Conservation (phyloP, 2,888 invertebrate genomes). For the Zaprionus obscuricornis region DNA sequence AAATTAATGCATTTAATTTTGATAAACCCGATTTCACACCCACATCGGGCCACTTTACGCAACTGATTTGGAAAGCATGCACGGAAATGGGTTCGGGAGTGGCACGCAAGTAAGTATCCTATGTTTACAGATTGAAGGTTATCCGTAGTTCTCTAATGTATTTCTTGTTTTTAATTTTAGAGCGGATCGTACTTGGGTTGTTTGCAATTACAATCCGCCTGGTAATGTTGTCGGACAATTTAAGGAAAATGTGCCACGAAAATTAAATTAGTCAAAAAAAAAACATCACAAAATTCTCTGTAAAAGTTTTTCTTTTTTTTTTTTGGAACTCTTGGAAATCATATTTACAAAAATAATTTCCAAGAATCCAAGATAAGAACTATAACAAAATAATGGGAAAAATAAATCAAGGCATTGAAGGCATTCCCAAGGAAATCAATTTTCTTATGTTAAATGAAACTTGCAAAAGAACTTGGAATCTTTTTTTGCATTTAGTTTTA, state of each 20-base stretch:
- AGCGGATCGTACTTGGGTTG: slow-evolving; percentile 88
- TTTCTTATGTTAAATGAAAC: too few species aligned
- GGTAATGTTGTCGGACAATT: slow-evolving; percentile 93
- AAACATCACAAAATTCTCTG: too few species aligned
- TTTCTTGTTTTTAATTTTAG: slow-evolving; percentile 60
- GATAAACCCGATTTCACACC: slow-evolving; percentile 86
- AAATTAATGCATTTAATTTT: slow-evolving; percentile 88
- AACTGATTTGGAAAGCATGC: slow-evolving; percentile 92
- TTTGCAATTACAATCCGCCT: slow-evolving; percentile 95
- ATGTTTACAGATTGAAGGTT: background rate
- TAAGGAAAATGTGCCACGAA: slow-evolving; percentile 87
- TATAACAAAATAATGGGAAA: too few species aligned
- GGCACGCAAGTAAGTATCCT: slow-evolving; percentile 74
- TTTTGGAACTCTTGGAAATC: background rate
- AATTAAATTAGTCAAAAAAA: slow-evolving; percentile 12
- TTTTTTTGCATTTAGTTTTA: too few species aligned
- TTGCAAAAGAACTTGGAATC: too few species aligned
- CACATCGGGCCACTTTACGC: slow-evolving; percentile 92
- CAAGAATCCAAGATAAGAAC: too few species aligned
- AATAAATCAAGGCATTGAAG: too few species aligned
- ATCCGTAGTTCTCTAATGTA: background rate
- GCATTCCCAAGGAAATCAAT: too few species aligned
- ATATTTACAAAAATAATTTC: too few species aligned
- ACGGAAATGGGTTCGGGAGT: slow-evolving; percentile 91
- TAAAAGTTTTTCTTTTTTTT: background rate